phyloP scores from a whole-genome alignment of 2,797 vertebrate genomes.

The Cyprinodon diabolis region DNA sequence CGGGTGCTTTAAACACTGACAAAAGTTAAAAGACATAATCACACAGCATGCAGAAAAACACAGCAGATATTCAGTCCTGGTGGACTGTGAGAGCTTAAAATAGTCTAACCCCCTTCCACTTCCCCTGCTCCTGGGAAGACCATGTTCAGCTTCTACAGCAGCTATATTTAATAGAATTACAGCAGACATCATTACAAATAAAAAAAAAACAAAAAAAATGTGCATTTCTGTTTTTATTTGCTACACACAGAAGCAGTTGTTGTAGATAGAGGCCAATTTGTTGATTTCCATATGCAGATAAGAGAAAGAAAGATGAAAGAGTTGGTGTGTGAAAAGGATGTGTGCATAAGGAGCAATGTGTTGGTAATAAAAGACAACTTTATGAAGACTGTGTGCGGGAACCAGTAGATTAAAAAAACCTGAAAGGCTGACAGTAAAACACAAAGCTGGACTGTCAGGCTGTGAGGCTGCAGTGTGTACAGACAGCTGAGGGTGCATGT shows the following conservation, averaged over 20 bases:
- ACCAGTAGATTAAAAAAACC: constrained; percentile 16
- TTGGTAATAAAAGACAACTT: constrained; percentile 43
- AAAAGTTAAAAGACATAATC: constrained; percentile 24
- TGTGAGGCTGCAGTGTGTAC: constrained; percentile 31
- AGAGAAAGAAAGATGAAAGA: constrained; percentile 22
- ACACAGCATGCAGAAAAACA: constrained; percentile 30
- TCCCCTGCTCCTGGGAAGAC: constrained; percentile 25
- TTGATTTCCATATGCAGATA: constrained; percentile 20
- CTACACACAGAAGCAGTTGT: constrained; percentile 10
- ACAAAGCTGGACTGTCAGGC: constrained; percentile 23
- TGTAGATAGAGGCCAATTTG: constrained; percentile 1
- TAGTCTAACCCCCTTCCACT: constrained; percentile 48
- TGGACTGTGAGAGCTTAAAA: constrained; percentile 40
- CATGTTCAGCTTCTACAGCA: constrained; percentile 43
- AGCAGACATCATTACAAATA: constrained; percentile 8
- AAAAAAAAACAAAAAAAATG: neutral
- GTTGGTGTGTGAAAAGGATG: constrained; percentile 14
- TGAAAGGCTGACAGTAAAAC: constrained; percentile 17
- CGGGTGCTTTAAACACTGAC: constrained; percentile 12
- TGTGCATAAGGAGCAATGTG: constrained; percentile 49
- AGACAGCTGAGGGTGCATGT: constrained; percentile 27
- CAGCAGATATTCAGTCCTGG: constrained; percentile 25
- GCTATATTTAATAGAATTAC: constrained; percentile 38
- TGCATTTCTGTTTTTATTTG: neutral
- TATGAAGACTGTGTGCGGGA: constrained; percentile 20